phyloP scores from a whole-genome alignment of 37 sponge, comb jelly and placozoan species.

The Haliclona indistincta region DNA sequence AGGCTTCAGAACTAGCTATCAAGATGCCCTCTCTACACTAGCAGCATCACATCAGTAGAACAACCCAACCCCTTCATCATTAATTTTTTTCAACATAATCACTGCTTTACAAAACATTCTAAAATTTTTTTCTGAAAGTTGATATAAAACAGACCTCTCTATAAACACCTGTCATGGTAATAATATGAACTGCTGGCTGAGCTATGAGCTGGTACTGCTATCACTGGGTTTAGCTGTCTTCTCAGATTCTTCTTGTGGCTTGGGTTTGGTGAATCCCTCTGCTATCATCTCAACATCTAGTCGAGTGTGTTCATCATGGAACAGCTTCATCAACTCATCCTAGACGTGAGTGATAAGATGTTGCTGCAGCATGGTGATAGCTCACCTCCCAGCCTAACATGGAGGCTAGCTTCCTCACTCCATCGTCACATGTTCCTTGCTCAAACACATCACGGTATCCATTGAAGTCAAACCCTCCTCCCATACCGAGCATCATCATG shows the following conservation, averaged over 20 bases:
- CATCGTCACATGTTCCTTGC: constrained; percentile 78
- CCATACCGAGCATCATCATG: constrained; percentile 62
- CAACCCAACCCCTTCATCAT: too few species aligned
- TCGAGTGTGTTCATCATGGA: constrained; percentile 14
- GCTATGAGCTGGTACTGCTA: neutral
- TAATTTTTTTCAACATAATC: too few species aligned
- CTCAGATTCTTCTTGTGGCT: neutral
- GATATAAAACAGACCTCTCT: too few species aligned
- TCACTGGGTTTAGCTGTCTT: neutral
- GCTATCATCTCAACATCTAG: constrained; percentile 18
- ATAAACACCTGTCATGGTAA: neutral
- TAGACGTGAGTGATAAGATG: neutral
- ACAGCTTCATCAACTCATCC: constrained; percentile 36
- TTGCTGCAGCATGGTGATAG: neutral
- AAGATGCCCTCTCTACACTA: constrained; percentile 57
- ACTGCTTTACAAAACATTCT: too few species aligned
- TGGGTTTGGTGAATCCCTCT: neutral
- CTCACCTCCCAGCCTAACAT: constrained; percentile 85
- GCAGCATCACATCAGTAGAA: too few species aligned
- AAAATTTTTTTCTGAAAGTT: too few species aligned
- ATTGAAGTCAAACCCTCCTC: constrained; percentile 80
- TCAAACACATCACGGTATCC: constrained; percentile 80
- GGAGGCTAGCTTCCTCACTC: constrained; percentile 71
- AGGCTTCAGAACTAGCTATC: constrained; percentile 58
- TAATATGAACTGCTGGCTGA: too few species aligned